These are phyloP conservation scores for Phoxinus phoxinus DNA, from an alignment of 2,113 vertebrate genomes.

Conservation along the genomic window DNA sequence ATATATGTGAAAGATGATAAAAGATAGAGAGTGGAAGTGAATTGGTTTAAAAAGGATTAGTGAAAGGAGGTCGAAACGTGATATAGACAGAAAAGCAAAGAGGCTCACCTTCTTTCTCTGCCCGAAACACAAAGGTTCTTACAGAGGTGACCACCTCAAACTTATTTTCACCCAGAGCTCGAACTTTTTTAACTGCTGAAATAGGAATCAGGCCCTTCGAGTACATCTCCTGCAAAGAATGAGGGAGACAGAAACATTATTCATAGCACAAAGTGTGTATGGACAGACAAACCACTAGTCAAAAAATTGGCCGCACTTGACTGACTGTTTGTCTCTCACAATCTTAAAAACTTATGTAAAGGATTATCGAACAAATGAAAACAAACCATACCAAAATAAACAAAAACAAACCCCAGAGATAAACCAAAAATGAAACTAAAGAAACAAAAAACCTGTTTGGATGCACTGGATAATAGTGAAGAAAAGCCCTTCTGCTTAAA, in stretches of 20 bases:
- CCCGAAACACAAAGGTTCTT: slow-evolving; percentile 90
- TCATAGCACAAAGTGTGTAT: neutral
- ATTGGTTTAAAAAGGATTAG: slow-evolving; percentile 36
- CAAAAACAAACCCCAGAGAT: neutral
- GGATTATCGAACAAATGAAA: neutral
- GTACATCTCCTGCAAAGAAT: slow-evolving; percentile 86
- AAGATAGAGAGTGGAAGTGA: slow-evolving; percentile 5
- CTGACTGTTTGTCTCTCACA: neutral
- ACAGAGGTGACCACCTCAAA: slow-evolving; percentile 91
- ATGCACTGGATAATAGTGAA: neutral
- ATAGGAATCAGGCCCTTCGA: slow-evolving; percentile 93
- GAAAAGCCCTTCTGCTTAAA: no score
- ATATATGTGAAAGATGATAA: neutral
- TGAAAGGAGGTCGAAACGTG: slow-evolving; percentile 43
- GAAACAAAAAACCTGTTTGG: neutral
- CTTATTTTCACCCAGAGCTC: slow-evolving; percentile 88
- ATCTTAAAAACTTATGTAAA: neutral
- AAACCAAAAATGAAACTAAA: neutral
- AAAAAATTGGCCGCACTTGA: neutral
- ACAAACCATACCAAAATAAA: neutral
- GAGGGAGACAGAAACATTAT: slow-evolving; percentile 36
- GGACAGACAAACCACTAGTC: neutral
- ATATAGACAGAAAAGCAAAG: slow-evolving; percentile 34
- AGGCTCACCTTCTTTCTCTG: slow-evolving; percentile 90
- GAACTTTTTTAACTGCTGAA: slow-evolving; percentile 82